Percentiles rank a stretch among this genome's conserved stretches.
Conservation (phyloP, 2,113 vertebrate species). For the Cinclus mexicanus region DNA sequence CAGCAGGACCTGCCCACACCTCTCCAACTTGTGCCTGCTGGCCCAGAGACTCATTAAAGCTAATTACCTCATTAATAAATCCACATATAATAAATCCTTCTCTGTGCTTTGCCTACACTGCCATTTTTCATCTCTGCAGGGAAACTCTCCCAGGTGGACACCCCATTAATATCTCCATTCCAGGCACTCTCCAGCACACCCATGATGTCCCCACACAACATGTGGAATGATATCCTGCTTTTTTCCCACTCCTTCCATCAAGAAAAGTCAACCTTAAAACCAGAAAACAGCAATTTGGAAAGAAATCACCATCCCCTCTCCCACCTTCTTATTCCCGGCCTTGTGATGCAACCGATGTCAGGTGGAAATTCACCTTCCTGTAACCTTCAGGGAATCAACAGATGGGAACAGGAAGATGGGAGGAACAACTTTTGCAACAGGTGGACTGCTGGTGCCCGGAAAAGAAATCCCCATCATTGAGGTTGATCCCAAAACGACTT, state of each 20-base stretch:
- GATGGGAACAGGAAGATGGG: not conserved
- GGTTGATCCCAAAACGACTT: fast-evolving
- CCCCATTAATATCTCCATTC: not conserved
- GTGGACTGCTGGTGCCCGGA: fast-evolving
- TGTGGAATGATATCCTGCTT: not conserved
- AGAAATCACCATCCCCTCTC: not conserved
- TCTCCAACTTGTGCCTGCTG: not conserved
- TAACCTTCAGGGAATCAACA: not conserved
- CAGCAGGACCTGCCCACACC: not conserved
- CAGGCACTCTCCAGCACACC: fast-evolving
- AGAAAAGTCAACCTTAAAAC: not conserved
- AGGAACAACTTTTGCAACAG: not conserved
- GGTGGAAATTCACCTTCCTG: not conserved
- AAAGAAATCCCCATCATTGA: not conserved
- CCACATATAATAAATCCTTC: not conserved
- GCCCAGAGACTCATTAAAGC: not conserved
- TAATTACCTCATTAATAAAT: not conserved
- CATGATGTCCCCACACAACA: not conserved
- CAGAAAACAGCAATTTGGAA: not conserved
- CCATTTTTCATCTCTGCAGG: not conserved
- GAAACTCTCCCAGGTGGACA: not conserved
- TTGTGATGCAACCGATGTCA: not conserved
- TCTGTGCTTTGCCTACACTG: fast-evolving
- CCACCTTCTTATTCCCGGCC: not conserved
- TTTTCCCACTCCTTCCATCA: not conserved